Evolutionary conservation across 2,113 vertebrate species (phyloP), one percentile per base, ranked within the genome.

Genomic region (Scomber japonicus): DNA sequence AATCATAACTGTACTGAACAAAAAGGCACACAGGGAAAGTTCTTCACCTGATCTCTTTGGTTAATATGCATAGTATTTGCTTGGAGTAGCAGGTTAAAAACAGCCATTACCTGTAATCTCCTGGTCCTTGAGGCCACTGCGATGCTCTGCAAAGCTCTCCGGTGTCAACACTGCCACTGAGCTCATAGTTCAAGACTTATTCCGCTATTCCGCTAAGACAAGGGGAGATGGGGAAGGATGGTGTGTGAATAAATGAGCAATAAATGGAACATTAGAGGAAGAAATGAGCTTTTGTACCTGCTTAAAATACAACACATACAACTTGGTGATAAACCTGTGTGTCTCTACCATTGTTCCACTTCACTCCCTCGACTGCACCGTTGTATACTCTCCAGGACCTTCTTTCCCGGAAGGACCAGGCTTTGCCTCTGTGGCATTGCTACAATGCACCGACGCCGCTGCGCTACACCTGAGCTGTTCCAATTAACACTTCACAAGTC

Each of bases 131-230:
- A 95, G 89, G 21, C 92, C 95, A n/a, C 94, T 95, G 88, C 93
- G 94, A 76, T 95, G 93, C 83, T 95, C 92, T 9, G 94, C 95
- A 92, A 96, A 96, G 93, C 95, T 96, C 93, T 96, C 95, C 51
- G 94, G 94, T 83, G 93, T 95, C 92, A 95, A 94, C 87, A 96
- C 95, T 76, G 94, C 94, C 88, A 96, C 93, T 83, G 93, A 95
- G 93, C 93, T 96, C 95, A 97, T 96, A 81, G 93, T 94, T 95
- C 86, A 94, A 96, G 94, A 91, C 89, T 93, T 90, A 89, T 95
- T 95, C 95, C 94, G 90, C 93, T 94, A 88, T 93, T 94, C 94
- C 90, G 85, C 94, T 95, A 19, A 40, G 35, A 80, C 9, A 31
- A 68, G 11, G 48, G 73, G 48, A 40, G 2, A 24, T 27, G 59